Conservation (phyloP, 2,888 invertebrate species). For the Lysandra bellargus region DNA sequence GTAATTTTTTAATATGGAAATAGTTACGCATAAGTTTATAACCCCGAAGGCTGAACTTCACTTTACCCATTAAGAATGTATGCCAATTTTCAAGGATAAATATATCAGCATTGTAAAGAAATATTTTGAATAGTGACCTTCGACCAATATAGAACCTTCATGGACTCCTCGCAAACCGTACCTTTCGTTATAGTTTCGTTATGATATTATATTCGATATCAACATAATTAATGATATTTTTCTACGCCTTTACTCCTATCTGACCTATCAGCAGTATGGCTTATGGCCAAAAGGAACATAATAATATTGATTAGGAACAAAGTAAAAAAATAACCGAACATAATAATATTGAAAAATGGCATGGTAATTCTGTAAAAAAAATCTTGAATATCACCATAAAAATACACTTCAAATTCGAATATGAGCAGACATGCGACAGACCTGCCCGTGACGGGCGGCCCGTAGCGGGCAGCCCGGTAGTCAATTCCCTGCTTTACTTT, state of each 20-base stretch:
- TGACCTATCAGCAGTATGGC: no score
- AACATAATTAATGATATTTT: neutral
- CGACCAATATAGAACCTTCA: neutral
- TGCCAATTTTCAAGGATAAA: neutral
- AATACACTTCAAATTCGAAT: no score
- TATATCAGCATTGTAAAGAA: neutral
- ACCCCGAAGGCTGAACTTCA: neutral
- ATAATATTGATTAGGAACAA: no score
- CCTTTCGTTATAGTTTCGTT: neutral
- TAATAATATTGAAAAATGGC: no score
- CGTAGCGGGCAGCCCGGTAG: no score
- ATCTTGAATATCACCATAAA: no score
- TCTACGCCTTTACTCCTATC: neutral
- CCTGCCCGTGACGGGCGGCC: no score
- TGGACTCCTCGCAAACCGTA: neutral
- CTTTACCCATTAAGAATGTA: neutral
- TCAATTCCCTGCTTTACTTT: no score
- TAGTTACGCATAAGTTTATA: neutral
- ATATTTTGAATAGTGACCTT: neutral
- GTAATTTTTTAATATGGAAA: neutral
- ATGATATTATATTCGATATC: neutral
- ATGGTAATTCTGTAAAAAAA: no score
- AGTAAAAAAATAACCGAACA: no score
- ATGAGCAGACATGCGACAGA: no score
- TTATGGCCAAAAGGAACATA: no score